These are phyloP conservation scores for Nasonia giraulti DNA, from an alignment of 1,140 invertebrate genomes.

Conservation along the genomic window DNA sequence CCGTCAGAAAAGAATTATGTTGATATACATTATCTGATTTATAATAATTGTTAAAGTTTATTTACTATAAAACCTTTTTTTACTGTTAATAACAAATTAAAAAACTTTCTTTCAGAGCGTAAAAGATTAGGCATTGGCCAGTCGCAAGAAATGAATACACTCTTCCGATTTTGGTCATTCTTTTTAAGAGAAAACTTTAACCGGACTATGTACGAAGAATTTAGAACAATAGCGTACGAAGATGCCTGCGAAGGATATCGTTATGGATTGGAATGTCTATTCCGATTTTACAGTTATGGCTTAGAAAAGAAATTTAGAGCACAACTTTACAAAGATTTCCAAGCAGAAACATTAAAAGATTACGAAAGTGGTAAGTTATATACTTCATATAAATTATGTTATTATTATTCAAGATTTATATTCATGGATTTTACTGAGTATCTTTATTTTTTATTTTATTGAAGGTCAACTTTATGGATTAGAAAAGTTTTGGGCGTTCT, in stretches of 20 bases:
- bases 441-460: slow-evolving; percentile 51
- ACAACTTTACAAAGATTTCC: slow-evolving; percentile 96
- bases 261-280: slow-evolving; percentile 95
- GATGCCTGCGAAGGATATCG: slow-evolving; percentile 93
- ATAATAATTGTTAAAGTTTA: neutral
- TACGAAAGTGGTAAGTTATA: slow-evolving; percentile 84
- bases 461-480: slow-evolving; percentile 96
- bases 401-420: neutral
- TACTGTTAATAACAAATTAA: slow-evolving; percentile 37
- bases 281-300: slow-evolving; percentile 99
- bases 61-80: slow-evolving; percentile 29
- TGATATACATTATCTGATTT: slow-evolving; percentile 56
- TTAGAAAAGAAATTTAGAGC: slow-evolving; percentile 95
- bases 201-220: slow-evolving; percentile 98
- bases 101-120: slow-evolving; percentile 80
- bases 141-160: slow-evolving; percentile 97
- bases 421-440: neutral
- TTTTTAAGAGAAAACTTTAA: slow-evolving; percentile 99
- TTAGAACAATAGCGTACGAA: slow-evolving; percentile 91
- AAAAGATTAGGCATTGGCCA: slow-evolving; percentile 93
- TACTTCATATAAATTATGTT: slow-evolving; percentile 16
- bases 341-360: slow-evolving; percentile 93
- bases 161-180: slow-evolving; percentile 99
- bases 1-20: slow-evolving; percentile 62
- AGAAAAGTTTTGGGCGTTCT: slow-evolving; percentile 99